These are phyloP conservation scores for Pachycephala philippinensis DNA, from an alignment of 2,113 vertebrate species.

Conservation along the genomic window DNA sequence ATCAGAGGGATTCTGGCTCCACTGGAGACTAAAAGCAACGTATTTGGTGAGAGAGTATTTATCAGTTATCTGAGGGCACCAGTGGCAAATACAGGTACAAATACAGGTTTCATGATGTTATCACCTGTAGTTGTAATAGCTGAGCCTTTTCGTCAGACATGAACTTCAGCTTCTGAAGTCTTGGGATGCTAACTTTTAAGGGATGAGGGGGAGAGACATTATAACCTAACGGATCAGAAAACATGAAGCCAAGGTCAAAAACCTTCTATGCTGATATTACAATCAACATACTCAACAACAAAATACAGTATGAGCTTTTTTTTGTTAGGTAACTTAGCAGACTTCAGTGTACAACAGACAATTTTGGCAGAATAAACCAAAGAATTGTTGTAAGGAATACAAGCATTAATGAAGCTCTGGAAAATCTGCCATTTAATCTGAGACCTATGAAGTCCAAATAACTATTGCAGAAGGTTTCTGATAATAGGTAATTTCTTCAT, in stretches of 20 bases:
- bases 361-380: neutral
- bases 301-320: neutral
- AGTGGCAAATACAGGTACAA: neutral
- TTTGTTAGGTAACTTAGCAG: neutral
- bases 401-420: neutral
- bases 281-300: neutral
- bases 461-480: neutral
- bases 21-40: neutral
- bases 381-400: neutral
- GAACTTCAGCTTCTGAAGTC: neutral
- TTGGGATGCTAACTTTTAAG: neutral
- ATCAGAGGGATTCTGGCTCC: neutral
- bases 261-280: neutral
- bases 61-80: neutral
- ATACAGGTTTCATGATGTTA: neutral
- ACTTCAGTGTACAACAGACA: neutral
- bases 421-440: neutral
- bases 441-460: neutral
- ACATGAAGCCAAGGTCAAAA: neutral
- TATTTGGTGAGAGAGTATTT: neutral
- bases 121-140: rapidly evolving
- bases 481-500: neutral
- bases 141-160: neutral
- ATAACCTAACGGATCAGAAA: neutral
- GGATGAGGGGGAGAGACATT: neutral